phyloP scores from a whole-genome alignment of 2,797 vertebrate species.

The Tympanoctomys barrerae region DNA sequence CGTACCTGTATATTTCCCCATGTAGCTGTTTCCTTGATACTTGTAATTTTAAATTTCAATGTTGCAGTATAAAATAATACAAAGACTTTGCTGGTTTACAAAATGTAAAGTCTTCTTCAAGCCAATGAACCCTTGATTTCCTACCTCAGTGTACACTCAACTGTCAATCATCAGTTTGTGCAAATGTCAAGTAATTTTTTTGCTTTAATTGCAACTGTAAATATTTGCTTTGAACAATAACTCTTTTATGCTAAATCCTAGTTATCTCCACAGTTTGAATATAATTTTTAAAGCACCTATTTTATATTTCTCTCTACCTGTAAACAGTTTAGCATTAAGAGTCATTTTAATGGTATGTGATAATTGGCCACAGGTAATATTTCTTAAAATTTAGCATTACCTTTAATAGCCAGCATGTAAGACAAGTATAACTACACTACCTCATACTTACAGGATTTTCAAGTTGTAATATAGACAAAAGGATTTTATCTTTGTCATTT shows the following conservation, averaged over 20 bases:
- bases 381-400: slow-evolving; percentile 81
- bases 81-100: slow-evolving; percentile 87
- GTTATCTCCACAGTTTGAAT: slow-evolving; percentile 71
- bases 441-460: slow-evolving; percentile 87
- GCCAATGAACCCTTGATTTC: slow-evolving; percentile 88
- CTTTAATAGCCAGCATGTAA: slow-evolving; percentile 86
- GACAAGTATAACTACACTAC: slow-evolving; percentile 89
- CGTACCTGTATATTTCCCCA: slow-evolving; percentile 38
- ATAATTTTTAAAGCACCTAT: slow-evolving; percentile 74
- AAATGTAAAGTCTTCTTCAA: slow-evolving; percentile 84
- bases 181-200: slow-evolving; percentile 77
- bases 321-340: slow-evolving; percentile 85
- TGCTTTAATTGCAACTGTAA: slow-evolving; percentile 84
- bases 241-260: slow-evolving; percentile 77
- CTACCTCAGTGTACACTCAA: slow-evolving; percentile 89
- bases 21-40: slow-evolving; percentile 77
- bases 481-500: slow-evolving; percentile 78
- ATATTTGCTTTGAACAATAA: slow-evolving; percentile 83
- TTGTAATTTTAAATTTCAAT: slow-evolving; percentile 83
- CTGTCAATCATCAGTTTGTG: slow-evolving; percentile 80
- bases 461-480: slow-evolving; percentile 84
- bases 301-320: slow-evolving; percentile 65
- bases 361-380: slow-evolving; percentile 80
- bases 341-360: slow-evolving; percentile 67
- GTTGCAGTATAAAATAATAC: slow-evolving; percentile 81